Percentiles rank a stretch among this genome's conserved stretches.
Evolutionary conservation across 2,888 invertebrate species (phyloP).

Genomic region (Zelleria hepariella): DNA sequence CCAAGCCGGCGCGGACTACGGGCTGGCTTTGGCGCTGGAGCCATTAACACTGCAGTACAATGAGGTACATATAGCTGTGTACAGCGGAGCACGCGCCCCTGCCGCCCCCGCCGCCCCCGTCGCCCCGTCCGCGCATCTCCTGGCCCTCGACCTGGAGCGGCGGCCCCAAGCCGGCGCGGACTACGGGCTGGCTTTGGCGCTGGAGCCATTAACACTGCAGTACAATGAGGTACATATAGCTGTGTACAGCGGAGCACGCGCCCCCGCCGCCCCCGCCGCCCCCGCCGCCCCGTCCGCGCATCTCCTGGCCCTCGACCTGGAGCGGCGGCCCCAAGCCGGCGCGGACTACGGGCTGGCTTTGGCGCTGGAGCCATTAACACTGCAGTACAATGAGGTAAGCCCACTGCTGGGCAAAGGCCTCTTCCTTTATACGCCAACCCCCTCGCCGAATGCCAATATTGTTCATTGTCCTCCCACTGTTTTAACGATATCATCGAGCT

Average conservation of each 20-base stretch:
- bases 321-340: constrained; percentile 77
- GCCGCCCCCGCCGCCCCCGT: constrained; percentile 54
- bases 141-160: constrained; percentile 82
- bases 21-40: constrained; percentile 77
- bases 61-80: constrained; percentile 73
- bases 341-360: constrained; percentile 78
- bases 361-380: constrained; percentile 80
- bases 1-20: constrained; percentile 76
- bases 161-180: constrained; percentile 78
- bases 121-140: constrained; percentile 78
- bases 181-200: constrained; percentile 75
- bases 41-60: constrained; percentile 84
- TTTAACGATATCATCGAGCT: too few species aligned
- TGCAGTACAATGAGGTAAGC: constrained; percentile 85
- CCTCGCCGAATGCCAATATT: too few species aligned
- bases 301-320: constrained; percentile 81
- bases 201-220: constrained; percentile 82
- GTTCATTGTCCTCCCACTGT: too few species aligned
- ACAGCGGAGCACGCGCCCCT: constrained; percentile 27
- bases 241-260: constrained; percentile 14
- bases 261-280: constrained; percentile 53
- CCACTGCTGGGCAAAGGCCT: too few species aligned
- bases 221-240: constrained; percentile 83
- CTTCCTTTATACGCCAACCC: too few species aligned
- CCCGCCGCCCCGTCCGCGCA: constrained; percentile 76